phyloP scores from a whole-genome alignment of 2,888 invertebrate genomes.

The Eupithecia abbreviata region DNA sequence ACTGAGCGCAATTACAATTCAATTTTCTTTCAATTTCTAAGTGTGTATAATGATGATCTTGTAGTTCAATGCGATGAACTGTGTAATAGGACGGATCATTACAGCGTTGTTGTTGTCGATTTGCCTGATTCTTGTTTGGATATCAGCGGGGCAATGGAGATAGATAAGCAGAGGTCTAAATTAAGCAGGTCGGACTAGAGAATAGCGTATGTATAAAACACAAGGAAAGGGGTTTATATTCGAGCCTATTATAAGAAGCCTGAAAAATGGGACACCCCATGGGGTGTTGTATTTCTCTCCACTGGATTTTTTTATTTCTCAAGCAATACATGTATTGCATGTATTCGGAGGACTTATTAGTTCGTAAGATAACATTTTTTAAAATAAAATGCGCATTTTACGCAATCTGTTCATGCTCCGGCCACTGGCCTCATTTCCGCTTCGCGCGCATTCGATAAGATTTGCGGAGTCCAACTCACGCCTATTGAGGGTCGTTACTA shows the following conservation, averaged over 20 bases:
- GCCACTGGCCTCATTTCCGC: slow-evolving; percentile 51
- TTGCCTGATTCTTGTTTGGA: slow-evolving; percentile 42
- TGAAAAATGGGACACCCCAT: not conserved
- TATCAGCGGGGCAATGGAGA: slow-evolving; percentile 45
- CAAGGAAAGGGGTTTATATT: not conserved
- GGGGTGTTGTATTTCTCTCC: not conserved
- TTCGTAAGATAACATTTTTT: not conserved
- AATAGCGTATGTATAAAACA: not conserved
- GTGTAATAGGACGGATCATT: slow-evolving; percentile 56
- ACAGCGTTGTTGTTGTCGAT: slow-evolving; percentile 58
- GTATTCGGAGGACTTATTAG: not conserved
- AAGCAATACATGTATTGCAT: not conserved
- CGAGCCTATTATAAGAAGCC: not conserved
- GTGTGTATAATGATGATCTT: slow-evolving; percentile 57
- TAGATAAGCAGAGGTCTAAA: slow-evolving; percentile 65
- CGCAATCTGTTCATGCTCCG: not conserved
- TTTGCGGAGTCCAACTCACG: slow-evolving; percentile 65
- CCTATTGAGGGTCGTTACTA: slow-evolving; percentile 80
- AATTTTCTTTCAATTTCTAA: slow-evolving; percentile 70
- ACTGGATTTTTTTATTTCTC: no score
- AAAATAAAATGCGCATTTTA: slow-evolving; percentile 43
- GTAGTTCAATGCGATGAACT: slow-evolving; percentile 50
- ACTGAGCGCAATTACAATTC: slow-evolving; percentile 74
- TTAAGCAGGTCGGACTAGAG: slow-evolving; percentile 58
- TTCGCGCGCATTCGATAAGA: slow-evolving; percentile 64